phyloP scores from a whole-genome alignment of 2,113 vertebrate genomes.

The Ibidorhyncha struthersii region DNA sequence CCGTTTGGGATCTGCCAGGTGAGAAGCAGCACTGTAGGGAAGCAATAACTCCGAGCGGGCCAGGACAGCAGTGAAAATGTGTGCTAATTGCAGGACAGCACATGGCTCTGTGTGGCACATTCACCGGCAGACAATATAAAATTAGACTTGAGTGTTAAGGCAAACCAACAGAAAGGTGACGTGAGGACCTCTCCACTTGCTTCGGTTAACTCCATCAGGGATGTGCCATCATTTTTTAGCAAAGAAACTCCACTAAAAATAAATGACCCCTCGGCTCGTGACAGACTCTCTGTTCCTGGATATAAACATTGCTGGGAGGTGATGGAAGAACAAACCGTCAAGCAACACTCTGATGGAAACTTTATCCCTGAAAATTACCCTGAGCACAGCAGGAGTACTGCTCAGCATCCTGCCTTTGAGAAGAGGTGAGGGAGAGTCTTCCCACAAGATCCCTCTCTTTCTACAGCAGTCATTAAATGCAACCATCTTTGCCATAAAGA shows the following conservation, averaged over 20 bases:
- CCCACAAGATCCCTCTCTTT: background rate
- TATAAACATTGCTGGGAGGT: background rate
- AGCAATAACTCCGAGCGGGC: background rate
- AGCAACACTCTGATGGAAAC: background rate
- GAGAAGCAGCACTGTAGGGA: background rate
- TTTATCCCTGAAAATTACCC: conserved; percentile 11
- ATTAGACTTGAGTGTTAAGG: background rate
- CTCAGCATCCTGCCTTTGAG: background rate
- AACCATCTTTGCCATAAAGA: background rate
- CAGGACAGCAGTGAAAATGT: background rate
- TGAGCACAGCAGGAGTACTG: conserved; percentile 6
- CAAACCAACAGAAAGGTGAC: background rate
- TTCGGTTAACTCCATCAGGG: background rate
- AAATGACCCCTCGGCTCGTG: background rate
- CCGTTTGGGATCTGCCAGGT: background rate
- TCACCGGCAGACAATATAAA: background rate
- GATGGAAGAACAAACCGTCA: background rate
- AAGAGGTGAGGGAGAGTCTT: background rate
- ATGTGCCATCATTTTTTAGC: background rate
- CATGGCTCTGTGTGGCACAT: accelerated
- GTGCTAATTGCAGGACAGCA: background rate
- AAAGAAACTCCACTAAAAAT: background rate
- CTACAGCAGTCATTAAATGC: background rate
- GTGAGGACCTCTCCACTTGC: background rate
- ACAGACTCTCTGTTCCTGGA: background rate